Conservation (phyloP, 2,113 vertebrate species). For the Cyanoderma ruficeps region DNA sequence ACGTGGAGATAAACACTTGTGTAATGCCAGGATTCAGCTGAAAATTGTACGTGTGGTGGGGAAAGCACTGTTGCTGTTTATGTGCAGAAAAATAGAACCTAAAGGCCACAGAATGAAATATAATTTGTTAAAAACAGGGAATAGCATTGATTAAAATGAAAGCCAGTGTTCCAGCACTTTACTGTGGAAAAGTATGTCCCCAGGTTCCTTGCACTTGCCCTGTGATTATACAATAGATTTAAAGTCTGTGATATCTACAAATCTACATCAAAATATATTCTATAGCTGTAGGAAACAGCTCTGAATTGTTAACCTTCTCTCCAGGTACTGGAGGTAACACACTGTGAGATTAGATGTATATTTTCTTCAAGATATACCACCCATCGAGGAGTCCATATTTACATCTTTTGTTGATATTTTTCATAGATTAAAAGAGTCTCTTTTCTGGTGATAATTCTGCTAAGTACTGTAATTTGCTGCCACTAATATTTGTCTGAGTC, state of each 20-base stretch:
- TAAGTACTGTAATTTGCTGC: conserved; percentile 88
- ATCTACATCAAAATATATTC: conserved; percentile 83
- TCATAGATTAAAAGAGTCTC: conserved; percentile 86
- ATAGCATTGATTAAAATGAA: conserved; percentile 64
- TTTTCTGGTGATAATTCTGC: conserved; percentile 87
- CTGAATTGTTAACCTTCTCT: conserved; percentile 85
- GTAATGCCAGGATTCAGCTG: not conserved
- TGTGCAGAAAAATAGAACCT: conserved; percentile 4
- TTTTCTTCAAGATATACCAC: conserved; percentile 84
- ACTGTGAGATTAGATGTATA: conserved; percentile 87
- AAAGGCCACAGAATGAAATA: conserved; percentile 54
- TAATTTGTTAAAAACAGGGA: conserved; percentile 70
- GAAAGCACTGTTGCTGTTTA: conserved; percentile 31
- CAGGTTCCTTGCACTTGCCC: conserved; percentile 71
- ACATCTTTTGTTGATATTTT: conserved; percentile 88
- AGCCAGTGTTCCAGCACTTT: conserved; percentile 48
- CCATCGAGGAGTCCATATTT: conserved; percentile 84
- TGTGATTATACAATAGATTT: conserved; percentile 81
- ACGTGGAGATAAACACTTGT: not conserved
- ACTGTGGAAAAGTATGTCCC: conserved; percentile 61
- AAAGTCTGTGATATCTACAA: conserved; percentile 80
- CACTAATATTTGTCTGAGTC: conserved; percentile 88
- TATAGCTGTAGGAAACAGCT: conserved; percentile 78
- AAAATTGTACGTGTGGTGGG: not conserved
- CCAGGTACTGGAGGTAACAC: conserved; percentile 80